Base-by-base conservation (phyloP, 2,797 vertebrate genomes). In the Psittacula derbiana region DNA sequence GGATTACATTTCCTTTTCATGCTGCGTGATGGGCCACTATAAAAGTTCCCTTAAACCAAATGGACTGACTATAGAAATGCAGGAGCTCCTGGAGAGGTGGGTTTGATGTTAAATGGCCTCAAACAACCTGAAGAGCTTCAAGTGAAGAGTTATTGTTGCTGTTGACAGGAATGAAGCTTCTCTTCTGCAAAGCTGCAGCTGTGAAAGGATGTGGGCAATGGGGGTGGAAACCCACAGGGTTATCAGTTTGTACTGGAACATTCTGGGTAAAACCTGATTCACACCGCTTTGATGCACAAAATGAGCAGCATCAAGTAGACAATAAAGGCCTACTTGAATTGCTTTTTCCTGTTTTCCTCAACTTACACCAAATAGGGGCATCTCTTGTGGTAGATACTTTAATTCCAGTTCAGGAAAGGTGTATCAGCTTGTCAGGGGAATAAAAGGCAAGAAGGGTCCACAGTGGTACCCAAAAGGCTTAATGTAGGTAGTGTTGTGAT, bases 1-100 rank as follows among this genome's bases (percentile, higher is more conserved):
- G 82, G 75, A 87, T 92, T 78, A 28, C 78, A 31, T 64, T 93
- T 94, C 96, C 92, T 91, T 90, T 88, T 40, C 65, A 8, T 61
- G 72, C 87, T 76, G 36, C 1, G 0, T 86, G 85, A 89, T 10
- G 12, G 27, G 72, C n/a, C n/a, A 61, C 43, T 55, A 3, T 60
- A 19, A 91, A 86, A 87, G 33, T 66, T 89, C 15, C 11, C 90
- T 72, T 70, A 9, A 69, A 72, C 69, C 20, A 62, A 76, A 50
- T 31, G 43, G 23, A 24, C 25, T 70, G 16, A 31, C 52, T 64
- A 3, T 49, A 3, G 43, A 67, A 89, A 28, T 5, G 19, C 0
- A 4, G 31, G 4, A 55, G 47, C 64, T 89, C n/a, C 55, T 43
- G 74, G 64, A 65, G 38, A 50, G 40, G 50, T 80, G 3, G 0